A percentile compares a stretch with the other conserved stretches of the same genome.
Conservation (phyloP, 2,888 invertebrate species). For the Eupithecia exiguata region DNA sequence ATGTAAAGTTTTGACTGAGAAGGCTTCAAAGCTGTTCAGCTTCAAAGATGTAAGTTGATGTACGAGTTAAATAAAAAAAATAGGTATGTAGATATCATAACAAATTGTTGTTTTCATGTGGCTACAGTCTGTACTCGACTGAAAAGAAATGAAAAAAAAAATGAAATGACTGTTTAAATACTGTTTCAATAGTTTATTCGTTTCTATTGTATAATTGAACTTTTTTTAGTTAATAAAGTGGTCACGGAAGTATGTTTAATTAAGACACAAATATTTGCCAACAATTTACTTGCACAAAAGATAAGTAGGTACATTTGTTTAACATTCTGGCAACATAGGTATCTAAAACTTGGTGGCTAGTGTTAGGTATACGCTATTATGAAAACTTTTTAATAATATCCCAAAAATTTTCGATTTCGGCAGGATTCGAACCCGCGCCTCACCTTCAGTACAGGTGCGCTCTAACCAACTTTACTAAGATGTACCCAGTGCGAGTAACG, state of each 20-base stretch:
- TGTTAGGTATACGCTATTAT: background rate
- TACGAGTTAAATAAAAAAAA: slow-evolving; percentile 16
- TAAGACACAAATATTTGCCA: background rate
- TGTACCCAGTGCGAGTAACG: no score
- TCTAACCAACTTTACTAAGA: no score
- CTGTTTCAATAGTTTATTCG: background rate
- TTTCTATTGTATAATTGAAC: background rate
- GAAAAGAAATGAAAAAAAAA: no score
- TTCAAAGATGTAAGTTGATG: slow-evolving; percentile 1
- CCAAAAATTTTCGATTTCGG: no score
- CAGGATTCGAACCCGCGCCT: no score
- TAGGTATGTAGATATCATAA: background rate
- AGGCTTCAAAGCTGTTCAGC: slow-evolving; percentile 2
- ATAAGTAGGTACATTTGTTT: background rate
- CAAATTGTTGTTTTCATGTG: no score
- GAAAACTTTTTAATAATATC: no score
- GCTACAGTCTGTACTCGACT: no score
- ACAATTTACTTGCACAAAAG: background rate
- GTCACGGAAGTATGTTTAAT: background rate
- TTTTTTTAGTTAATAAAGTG: background rate
- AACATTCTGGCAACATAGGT: background rate
- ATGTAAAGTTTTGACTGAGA: slow-evolving; percentile 31
- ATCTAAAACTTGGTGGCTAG: no score
- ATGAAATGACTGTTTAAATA: no score
- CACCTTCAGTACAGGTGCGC: no score